Percentiles rank a stretch among this genome's conserved stretches.
phyloP scores from a whole-genome alignment of 2,888 invertebrate species.

The Mesorhabditis belari region DNA sequence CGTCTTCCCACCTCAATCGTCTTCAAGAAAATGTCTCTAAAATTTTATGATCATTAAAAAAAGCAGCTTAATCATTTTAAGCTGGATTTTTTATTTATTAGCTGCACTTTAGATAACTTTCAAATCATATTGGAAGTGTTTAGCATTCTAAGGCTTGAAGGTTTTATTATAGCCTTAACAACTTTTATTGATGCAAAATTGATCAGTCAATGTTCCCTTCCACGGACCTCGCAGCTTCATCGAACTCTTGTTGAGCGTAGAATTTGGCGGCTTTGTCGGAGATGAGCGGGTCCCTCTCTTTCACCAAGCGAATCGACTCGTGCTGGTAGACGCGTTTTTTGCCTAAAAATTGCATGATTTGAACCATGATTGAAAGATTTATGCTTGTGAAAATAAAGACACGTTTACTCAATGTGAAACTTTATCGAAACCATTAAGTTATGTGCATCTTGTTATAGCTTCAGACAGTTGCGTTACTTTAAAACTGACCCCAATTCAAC shows the following conservation, averaged over 20 bases:
- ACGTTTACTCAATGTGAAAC: too few relatives aligned
- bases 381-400: too few relatives aligned
- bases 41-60: background rate
- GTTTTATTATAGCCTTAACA: too few relatives aligned
- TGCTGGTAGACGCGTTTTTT: slow-evolving; percentile 1
- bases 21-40: slow-evolving; percentile 16
- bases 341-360: too few relatives aligned
- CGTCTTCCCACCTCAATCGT: slow-evolving; percentile 19
- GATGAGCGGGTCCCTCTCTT: slow-evolving; percentile 7
- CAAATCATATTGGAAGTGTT: too few relatives aligned
- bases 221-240: slow-evolving; percentile 11
- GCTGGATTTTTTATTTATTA: too few relatives aligned
- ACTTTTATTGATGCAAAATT: too few relatives aligned
- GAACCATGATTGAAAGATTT: too few relatives aligned
- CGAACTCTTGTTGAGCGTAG: slow-evolving; percentile 12
- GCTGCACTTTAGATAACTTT: too few relatives aligned
- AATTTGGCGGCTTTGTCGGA: slow-evolving; percentile 9
- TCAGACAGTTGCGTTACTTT: slow-evolving; percentile 2
- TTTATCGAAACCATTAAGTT: too few relatives aligned
- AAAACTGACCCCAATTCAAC: slow-evolving; percentile 25
- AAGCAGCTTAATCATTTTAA: too few relatives aligned
- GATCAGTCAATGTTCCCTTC: background rate
- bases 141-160: too few relatives aligned
- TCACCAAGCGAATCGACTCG: slow-evolving; percentile 3
- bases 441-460: slow-evolving; percentile 2